These are phyloP conservation scores for Pteromalus puparum DNA, from an alignment of 1,140 invertebrate genomes.

Conservation along the genomic window DNA sequence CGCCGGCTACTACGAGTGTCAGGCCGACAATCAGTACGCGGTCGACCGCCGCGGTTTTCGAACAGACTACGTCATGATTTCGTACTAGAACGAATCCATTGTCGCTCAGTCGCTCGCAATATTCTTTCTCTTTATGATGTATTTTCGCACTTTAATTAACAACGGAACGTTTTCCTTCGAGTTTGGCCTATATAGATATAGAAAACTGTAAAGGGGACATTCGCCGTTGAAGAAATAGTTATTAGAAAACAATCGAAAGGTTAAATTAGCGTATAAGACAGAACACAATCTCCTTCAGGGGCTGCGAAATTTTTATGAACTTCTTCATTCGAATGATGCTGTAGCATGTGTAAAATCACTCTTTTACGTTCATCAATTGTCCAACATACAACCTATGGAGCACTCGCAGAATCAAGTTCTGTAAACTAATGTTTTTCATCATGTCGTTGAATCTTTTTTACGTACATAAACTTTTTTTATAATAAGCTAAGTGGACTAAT, in stretches of 20 bases:
- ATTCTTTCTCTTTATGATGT: background rate
- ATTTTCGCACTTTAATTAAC: background rate
- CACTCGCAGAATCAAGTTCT: background rate
- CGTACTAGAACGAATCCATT: slow-evolving; percentile 72
- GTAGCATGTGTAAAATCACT: no score
- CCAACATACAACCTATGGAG: background rate
- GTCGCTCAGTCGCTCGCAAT: background rate
- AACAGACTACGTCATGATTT: slow-evolving; percentile 83
- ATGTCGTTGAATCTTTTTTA: background rate
- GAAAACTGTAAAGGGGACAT: no score
- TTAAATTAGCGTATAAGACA: no score
- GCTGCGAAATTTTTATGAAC: no score
- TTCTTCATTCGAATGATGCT: no score
- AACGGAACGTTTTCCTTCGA: background rate
- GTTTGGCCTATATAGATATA: background rate
- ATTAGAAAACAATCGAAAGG: no score
- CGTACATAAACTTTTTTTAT: background rate
- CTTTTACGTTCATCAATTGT: background rate
- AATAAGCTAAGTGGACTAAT: background rate
- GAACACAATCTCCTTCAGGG: no score
- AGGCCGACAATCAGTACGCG: slow-evolving; percentile 86
- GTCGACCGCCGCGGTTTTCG: slow-evolving; percentile 83
- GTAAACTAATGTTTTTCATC: background rate
- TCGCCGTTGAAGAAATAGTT: no score
- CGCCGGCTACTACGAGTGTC: slow-evolving; percentile 84